Evolutionary conservation across 2,888 invertebrate species (phyloP), one percentile per base, ranked within the genome.

Genomic region (Dimorphilus gyrociliatus): DNA sequence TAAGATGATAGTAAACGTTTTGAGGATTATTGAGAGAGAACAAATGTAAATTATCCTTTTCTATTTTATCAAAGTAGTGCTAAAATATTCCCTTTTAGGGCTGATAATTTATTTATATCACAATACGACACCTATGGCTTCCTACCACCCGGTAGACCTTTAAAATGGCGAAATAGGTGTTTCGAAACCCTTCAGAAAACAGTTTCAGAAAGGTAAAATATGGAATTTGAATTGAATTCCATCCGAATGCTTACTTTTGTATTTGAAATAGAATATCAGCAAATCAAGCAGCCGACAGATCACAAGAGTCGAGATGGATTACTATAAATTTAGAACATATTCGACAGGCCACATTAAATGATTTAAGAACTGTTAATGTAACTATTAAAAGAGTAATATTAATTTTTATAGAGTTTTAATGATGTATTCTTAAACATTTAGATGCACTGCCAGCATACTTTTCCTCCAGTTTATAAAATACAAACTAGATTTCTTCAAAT

Each of bases 11-110:
- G 97, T 97, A 0, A 92, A 92, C 5, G 90, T 85, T 0, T 62
- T 97, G 21, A 70, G 97, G 42, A 90, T 97, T 32, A 84, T 97
- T 47, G 94, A 97, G 61, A 69, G 94, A 32, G 97, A 97, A 61
- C 92, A 97, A 53, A 82, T 81, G 63, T 61, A 27, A 24, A 30
- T 32, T 17, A 21, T n/a, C n/a, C n/a, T n/a, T n/a, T n/a, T n/a
- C n/a, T n/a, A n/a, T n/a, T n/a, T n/a, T n/a, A n/a, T n/a, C n/a
- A n/a, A n/a, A 21, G 21, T n/a, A 8, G 8, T 21, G 8, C 12
- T 12, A 28, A 23, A 8, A 7, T 19, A n/a, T 19, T 13, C 29
- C 27, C 19, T 36, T 41, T 7, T 38, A 61, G 61, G 35, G 77
- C 82, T 19, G 97, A 97, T 68, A 73, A 75, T 46, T 78, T 81